phyloP scores from a whole-genome alignment of 2,888 invertebrate species.

The Drosophila falleni region DNA sequence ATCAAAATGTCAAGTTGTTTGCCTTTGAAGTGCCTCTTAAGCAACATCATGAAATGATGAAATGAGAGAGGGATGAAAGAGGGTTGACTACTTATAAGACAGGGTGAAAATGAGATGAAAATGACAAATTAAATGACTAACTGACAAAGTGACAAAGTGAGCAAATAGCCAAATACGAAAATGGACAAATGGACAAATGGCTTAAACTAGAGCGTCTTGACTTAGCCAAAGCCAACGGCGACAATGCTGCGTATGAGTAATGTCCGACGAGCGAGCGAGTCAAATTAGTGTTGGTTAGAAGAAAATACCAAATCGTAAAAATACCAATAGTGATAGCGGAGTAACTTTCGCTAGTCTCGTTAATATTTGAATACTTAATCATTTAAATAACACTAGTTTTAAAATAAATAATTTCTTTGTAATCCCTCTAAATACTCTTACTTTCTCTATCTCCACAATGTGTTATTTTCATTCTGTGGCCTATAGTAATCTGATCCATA shows the following conservation, averaged over 20 bases:
- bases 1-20: conserved; percentile 73
- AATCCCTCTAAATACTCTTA: too few species aligned
- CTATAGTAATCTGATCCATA: too few species aligned
- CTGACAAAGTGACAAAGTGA: conserved; percentile 12
- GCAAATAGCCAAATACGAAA: neutral
- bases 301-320: too few species aligned
- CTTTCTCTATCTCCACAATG: too few species aligned
- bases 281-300: too few species aligned
- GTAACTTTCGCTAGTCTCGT: too few species aligned
- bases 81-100: neutral
- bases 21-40: conserved; percentile 56
- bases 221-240: conserved; percentile 18
- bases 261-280: conserved; percentile 13
- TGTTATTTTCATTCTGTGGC: too few species aligned
- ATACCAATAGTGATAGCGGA: too few species aligned
- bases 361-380: too few species aligned
- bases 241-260: conserved; percentile 64
- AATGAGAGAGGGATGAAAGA: too few species aligned
- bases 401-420: too few species aligned
- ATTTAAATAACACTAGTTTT: too few species aligned
- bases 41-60: conserved; percentile 13
- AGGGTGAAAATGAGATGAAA: neutral
- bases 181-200: conserved; percentile 7
- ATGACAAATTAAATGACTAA: conserved; percentile 58
- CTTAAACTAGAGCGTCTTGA: neutral